These are phyloP conservation scores for Phymastichus coffea DNA, from an alignment of 1,140 invertebrate species.

Conservation along the genomic window DNA sequence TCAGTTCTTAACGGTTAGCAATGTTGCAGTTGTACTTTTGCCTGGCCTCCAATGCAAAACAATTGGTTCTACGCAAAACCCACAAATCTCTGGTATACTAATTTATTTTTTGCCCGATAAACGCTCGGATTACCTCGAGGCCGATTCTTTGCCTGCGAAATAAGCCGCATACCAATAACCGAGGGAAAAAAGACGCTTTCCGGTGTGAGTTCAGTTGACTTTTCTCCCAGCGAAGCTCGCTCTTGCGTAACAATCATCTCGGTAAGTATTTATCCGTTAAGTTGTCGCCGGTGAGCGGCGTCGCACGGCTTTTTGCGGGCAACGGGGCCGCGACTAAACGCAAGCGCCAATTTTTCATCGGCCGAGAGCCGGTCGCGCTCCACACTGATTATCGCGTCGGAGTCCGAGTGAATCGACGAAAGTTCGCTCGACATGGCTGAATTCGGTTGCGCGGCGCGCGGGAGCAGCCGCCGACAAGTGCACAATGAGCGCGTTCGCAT, in stretches of 20 bases:
- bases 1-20: too few relatives aligned
- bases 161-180: conserved; percentile 3
- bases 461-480: neutral
- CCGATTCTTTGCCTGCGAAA: conserved; percentile 7
- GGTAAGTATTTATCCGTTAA: neutral
- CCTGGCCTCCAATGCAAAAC: too few relatives aligned
- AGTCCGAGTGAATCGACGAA: too few relatives aligned
- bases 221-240: neutral
- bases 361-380: too few relatives aligned
- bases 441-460: neutral
- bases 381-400: neutral
- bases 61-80: too few relatives aligned
- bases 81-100: too few relatives aligned
- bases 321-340: too few relatives aligned
- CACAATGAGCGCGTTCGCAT: conserved; percentile 3
- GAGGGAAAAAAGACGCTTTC: conserved; percentile 14
- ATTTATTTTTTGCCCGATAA: too few relatives aligned
- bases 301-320: conserved; percentile 1
- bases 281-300: neutral
- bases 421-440: too few relatives aligned
- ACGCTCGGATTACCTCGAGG: neutral
- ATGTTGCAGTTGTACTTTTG: too few relatives aligned
- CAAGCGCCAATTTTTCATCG: too few relatives aligned
- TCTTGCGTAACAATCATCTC: conserved; percentile 4
- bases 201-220: neutral